Evolutionary conservation across 1,140 invertebrate genomes (phyloP).

Genomic region (Anastrepha obliqua): DNA sequence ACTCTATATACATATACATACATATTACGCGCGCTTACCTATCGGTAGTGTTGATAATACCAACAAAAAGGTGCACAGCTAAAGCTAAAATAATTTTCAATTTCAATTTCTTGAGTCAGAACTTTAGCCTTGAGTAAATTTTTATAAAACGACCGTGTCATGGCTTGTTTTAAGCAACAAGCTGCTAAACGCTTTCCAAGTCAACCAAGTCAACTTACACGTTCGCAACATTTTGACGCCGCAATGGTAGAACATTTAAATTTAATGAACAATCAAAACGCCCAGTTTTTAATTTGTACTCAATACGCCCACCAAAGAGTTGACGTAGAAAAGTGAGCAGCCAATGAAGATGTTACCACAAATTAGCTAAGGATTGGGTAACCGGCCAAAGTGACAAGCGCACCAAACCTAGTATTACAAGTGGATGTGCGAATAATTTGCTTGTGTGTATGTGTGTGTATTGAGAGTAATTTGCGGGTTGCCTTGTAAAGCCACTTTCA

Average conservation of each 20-base stretch:
- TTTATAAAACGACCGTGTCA: no score
- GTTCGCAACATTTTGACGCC: conserved; percentile 25
- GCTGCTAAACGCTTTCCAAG: no score
- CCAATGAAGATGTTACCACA: conserved; percentile 17
- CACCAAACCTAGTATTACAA: background rate
- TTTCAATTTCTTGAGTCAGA: no score
- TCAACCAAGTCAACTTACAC: no score
- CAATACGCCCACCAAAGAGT: background rate
- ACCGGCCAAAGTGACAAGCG: background rate
- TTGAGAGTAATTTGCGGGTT: background rate
- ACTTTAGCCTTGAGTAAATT: no score
- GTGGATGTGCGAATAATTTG: background rate
- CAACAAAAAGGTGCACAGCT: no score
- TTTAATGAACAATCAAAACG: conserved; percentile 38
- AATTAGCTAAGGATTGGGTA: background rate
- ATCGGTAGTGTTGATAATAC: no score
- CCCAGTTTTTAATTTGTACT: conserved; percentile 19
- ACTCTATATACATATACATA: no score
- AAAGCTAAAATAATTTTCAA: no score
- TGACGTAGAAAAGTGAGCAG: background rate
- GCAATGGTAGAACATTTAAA: conserved; percentile 40
- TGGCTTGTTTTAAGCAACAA: no score
- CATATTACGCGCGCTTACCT: no score
- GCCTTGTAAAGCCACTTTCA: conserved; percentile 12
- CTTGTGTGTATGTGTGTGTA: background rate